Evolutionary conservation across 2,113 vertebrate genomes (phyloP).

Genomic region (Tachycineta bicolor): DNA sequence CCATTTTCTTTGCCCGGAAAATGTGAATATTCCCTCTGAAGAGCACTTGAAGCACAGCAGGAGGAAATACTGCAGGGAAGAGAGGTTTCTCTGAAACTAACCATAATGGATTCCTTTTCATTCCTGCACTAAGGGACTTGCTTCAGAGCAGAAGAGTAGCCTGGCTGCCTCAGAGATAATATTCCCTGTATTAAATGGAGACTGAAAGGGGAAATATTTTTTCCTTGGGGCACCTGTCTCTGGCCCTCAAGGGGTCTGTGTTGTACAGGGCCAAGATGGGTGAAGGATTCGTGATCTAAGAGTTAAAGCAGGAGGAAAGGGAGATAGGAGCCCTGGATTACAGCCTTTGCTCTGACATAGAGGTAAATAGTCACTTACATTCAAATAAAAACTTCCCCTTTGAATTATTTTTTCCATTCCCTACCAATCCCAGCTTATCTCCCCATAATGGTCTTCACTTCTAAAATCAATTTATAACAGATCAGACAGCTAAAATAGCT

Average conservation of each 20-base stretch:
- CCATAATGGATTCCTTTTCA: slow-evolving; percentile 15
- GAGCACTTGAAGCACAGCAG: background rate
- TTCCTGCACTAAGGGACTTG: background rate
- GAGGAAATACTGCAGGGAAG: background rate
- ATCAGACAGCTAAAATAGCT: slow-evolving; percentile 66
- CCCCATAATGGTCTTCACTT: background rate
- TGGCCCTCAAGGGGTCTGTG: background rate
- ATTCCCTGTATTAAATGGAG: background rate
- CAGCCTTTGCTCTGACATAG: background rate
- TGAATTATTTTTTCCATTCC: slow-evolving; percentile 48
- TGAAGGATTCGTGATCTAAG: background rate
- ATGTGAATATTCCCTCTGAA: slow-evolving; percentile 42
- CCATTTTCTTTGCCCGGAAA: slow-evolving; percentile 11
- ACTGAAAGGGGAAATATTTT: background rate
- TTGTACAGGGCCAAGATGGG: fast-evolving
- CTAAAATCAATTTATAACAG: slow-evolving; percentile 60
- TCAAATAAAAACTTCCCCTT: slow-evolving; percentile 19
- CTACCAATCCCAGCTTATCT: slow-evolving; percentile 30
- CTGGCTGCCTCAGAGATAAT: slow-evolving; percentile 13
- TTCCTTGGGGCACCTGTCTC: background rate
- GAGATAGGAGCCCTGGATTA: background rate
- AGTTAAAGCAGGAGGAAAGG: background rate
- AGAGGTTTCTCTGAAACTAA: slow-evolving; percentile 18
- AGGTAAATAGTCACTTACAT: background rate
- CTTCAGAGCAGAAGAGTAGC: background rate